Conservation (phyloP, 2,888 invertebrate species). For the Drosophila limbata region DNA sequence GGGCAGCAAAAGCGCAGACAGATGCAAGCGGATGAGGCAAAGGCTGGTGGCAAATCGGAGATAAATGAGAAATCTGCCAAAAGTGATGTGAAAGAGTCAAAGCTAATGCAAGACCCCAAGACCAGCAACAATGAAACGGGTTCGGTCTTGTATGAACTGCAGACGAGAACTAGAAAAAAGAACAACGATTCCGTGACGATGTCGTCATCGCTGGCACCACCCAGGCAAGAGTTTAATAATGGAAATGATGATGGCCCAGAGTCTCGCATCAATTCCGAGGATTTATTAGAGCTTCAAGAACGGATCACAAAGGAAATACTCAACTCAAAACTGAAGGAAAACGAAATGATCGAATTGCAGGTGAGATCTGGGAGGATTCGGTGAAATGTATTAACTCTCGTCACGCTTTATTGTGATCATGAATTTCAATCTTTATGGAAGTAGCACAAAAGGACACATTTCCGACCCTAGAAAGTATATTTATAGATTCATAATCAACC, state of each 20-base stretch:
- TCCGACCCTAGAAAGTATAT: constrained; percentile 2
- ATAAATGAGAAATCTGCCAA: constrained; percentile 19
- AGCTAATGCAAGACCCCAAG: background rate
- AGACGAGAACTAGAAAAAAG: constrained; percentile 19
- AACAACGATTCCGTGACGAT: constrained; percentile 27
- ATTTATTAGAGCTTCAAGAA: constrained; percentile 85
- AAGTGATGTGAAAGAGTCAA: constrained; percentile 17
- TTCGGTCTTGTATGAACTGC: constrained; percentile 15
- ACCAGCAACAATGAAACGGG: constrained; percentile 20
- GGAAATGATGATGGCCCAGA: constrained; percentile 42
- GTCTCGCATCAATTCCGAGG: constrained; percentile 82
- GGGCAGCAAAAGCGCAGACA: constrained; percentile 63
- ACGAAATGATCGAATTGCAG: constrained; percentile 85
- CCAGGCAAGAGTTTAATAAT: constrained; percentile 48
- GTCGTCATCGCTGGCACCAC: constrained; percentile 61
- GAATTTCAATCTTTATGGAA: constrained; percentile 15
- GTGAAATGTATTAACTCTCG: background rate
- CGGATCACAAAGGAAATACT: constrained; percentile 85
- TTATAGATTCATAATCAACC: constrained; percentile 10
- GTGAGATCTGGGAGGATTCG: constrained; percentile 63
- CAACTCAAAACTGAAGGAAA: constrained; percentile 85
- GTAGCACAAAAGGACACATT: constrained; percentile 14
- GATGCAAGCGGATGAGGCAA: constrained; percentile 72
- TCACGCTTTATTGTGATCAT: constrained; percentile 16
- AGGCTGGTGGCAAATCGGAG: constrained; percentile 44